Conservation (phyloP, 1,140 invertebrate genomes). For the Euwallacea fornicatus region DNA sequence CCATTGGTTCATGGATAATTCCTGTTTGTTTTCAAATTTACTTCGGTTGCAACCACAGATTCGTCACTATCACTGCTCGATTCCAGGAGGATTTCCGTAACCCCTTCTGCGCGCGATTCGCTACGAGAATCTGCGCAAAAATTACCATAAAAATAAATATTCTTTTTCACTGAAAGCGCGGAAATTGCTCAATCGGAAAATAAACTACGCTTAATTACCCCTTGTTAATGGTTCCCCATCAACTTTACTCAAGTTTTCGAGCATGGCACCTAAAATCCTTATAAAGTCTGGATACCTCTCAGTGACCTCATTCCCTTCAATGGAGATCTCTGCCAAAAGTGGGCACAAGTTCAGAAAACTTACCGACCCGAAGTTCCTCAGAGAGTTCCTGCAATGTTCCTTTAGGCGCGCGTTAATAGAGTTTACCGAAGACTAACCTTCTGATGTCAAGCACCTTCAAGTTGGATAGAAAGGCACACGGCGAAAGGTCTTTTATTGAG, state of each 20-base stretch:
- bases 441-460: conserved; percentile 58
- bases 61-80: too few relatives aligned
- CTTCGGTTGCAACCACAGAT: too few relatives aligned
- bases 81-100: too few relatives aligned
- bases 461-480: conserved; percentile 58
- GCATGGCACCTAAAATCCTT: neutral
- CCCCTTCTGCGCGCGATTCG: too few relatives aligned
- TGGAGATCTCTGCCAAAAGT: neutral
- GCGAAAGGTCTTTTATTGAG: conserved; percentile 60
- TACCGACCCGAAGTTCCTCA: conserved; percentile 1
- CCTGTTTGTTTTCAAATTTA: too few relatives aligned
- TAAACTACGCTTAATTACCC: too few relatives aligned
- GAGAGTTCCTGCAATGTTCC: neutral
- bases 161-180: too few relatives aligned
- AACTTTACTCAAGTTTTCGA: neutral
- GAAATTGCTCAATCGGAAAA: too few relatives aligned
- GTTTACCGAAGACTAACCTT: conserved; percentile 50
- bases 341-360: conserved; percentile 5
- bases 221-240: neutral
- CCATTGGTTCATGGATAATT: too few relatives aligned
- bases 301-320: neutral
- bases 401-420: neutral
- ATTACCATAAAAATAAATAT: too few relatives aligned
- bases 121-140: too few relatives aligned
- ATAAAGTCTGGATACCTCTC: neutral